phyloP scores from a whole-genome alignment of 2,888 invertebrate species.

The Noctua fimbriata region DNA sequence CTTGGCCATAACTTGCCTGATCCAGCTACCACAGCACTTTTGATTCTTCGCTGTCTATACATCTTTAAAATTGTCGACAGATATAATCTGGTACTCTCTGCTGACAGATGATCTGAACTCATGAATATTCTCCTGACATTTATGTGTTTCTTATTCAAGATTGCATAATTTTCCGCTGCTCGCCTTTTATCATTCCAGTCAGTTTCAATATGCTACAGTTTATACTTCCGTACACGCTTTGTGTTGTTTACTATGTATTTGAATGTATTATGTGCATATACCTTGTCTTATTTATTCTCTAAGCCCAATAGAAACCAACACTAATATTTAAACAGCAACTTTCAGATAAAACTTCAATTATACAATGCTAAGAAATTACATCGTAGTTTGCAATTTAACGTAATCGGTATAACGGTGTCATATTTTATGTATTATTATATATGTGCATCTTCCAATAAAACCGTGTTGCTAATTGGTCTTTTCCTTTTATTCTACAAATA shows the following conservation, averaged over 20 bases:
- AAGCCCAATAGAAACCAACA: background rate
- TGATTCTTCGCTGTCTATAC: background rate
- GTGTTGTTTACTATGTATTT: background rate
- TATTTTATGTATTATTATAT: constrained; percentile 1
- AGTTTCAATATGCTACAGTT: constrained; percentile 20
- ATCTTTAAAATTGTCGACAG: background rate
- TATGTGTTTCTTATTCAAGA: constrained; percentile 23
- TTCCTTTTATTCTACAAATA: background rate
- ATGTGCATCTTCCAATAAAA: constrained; percentile 11
- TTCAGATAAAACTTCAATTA: constrained; percentile 10
- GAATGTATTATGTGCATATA: background rate
- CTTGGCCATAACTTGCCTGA: background rate
- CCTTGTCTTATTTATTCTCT: constrained; percentile 22
- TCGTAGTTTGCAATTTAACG: constrained; percentile 2
- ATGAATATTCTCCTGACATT: background rate
- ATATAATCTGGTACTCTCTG: background rate
- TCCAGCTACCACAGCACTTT: background rate
- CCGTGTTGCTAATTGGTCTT: background rate
- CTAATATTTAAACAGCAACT: constrained; percentile 9
- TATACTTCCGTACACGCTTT: constrained; percentile 28
- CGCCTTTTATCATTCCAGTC: constrained; percentile 29
- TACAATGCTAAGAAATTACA: background rate
- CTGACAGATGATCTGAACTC: background rate
- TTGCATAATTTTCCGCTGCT: constrained; percentile 41
- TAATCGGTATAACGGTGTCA: background rate